Evolutionary conservation across 2,113 vertebrate genomes (phyloP).

Genomic region (Pterocles burchelli): DNA sequence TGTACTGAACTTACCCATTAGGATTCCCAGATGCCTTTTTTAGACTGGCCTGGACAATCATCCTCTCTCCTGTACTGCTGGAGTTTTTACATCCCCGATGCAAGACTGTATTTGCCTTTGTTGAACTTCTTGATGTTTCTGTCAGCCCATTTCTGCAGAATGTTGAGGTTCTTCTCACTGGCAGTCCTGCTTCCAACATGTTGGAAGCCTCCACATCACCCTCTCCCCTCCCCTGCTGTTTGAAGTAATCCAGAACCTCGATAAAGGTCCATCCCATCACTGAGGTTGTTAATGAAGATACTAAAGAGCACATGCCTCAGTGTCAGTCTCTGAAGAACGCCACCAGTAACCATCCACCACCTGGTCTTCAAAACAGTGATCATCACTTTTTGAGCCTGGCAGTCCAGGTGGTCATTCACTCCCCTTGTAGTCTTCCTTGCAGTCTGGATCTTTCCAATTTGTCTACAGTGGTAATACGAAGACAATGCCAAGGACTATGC

Average conservation of each 20-base stretch:
- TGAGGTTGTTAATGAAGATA: neutral
- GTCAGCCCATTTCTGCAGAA: neutral
- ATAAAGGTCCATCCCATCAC: neutral
- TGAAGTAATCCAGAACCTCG: neutral
- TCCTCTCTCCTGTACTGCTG: neutral
- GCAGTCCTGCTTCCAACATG: neutral
- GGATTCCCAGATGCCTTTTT: neutral
- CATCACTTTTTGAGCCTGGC: neutral
- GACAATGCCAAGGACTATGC: neutral
- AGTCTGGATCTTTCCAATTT: neutral
- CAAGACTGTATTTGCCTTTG: neutral
- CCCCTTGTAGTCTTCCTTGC: neutral
- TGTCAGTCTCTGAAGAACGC: neutral
- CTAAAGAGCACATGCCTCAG: neutral
- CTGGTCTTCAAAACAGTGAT: neutral
- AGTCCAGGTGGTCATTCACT: neutral
- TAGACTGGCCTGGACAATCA: neutral
- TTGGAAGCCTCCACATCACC: neutral
- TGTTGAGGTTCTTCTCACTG: neutral
- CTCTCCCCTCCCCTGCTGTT: fast-evolving
- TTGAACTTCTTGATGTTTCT: neutral
- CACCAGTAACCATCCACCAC: neutral
- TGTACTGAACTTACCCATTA: neutral
- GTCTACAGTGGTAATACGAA: neutral
- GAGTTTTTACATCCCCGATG: neutral